Percentiles rank a stretch among this genome's conserved stretches.
Conservation (phyloP, 1,140 invertebrate species). For the Plectrocnemia conspersa region DNA sequence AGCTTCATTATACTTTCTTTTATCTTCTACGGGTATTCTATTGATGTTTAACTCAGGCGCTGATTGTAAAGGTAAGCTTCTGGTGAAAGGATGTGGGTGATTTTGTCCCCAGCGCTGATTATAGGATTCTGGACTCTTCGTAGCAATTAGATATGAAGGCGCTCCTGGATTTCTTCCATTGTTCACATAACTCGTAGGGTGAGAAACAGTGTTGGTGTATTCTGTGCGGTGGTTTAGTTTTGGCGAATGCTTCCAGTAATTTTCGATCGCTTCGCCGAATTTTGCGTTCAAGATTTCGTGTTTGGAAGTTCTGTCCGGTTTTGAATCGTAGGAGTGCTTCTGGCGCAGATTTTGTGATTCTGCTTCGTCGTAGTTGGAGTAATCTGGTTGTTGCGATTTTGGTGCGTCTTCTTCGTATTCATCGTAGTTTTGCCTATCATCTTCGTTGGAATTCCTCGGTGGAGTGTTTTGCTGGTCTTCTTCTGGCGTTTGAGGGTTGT, state of each 20-base stretch:
- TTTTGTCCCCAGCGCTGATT: conserved; percentile 6
- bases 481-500: too few relatives aligned
- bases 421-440: conserved; percentile 22
- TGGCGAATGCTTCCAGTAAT: conserved; percentile 40
- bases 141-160: conserved; percentile 15
- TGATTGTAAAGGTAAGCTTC: conserved; percentile 8
- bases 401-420: conserved; percentile 41
- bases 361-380: conserved; percentile 41
- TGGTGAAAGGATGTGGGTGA: background rate
- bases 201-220: conserved; percentile 15
- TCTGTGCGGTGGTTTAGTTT: conserved; percentile 12
- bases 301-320: conserved; percentile 38
- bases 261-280: conserved; percentile 43
- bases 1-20: conserved; percentile 30
- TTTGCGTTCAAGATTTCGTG: conserved; percentile 21
- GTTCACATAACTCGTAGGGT: conserved; percentile 11
- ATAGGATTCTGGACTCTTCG: conserved; percentile 9
- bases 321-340: conserved; percentile 42
- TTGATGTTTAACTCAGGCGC: conserved; percentile 30
- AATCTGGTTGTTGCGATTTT: conserved; percentile 30
- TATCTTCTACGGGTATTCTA: conserved; percentile 34
- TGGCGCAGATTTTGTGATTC: conserved; percentile 37
- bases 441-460: conserved; percentile 17
- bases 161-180: conserved; percentile 17
- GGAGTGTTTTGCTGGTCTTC: conserved; percentile 33